Evolutionary conservation across 2,113 vertebrate genomes (phyloP).

Genomic region (Oncorhynchus tshawytscha): DNA sequence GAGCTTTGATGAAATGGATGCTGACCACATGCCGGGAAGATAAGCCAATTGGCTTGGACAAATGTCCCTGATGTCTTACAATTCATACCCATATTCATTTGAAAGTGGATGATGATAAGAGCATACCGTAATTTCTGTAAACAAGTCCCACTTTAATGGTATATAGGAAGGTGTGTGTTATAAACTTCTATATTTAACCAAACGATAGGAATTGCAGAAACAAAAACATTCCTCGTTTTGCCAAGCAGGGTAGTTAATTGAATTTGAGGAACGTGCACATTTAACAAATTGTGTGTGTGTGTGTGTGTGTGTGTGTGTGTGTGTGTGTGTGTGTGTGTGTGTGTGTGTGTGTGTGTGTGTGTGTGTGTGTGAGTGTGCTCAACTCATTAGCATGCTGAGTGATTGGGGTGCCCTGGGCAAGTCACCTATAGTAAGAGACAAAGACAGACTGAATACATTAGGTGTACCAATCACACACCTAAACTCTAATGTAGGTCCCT

Average conservation of each 20-base stretch:
- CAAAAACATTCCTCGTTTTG: constrained; percentile 51
- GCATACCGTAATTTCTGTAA: not conserved
- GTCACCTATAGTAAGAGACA: constrained; percentile 72
- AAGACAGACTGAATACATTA: constrained; percentile 72
- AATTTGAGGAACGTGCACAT: constrained; percentile 76
- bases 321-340: constrained; percentile 47
- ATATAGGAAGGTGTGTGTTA: not conserved
- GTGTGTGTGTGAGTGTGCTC: constrained; percentile 18
- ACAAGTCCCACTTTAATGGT: not conserved
- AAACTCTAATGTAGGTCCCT: constrained; percentile 6
- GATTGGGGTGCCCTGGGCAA: constrained; percentile 74
- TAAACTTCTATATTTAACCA: constrained; percentile 15
- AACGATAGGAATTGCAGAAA: constrained; percentile 44
- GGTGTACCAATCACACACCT: constrained; percentile 53
- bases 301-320: constrained; percentile 47
- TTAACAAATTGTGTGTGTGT: constrained; percentile 66
- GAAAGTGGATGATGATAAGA: not conserved
- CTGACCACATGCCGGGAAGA: too few relatives aligned
- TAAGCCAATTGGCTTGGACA: too few relatives aligned
- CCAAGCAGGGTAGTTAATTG: constrained; percentile 70
- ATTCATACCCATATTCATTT: not conserved
- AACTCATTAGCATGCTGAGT: constrained; percentile 76
- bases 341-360: constrained; percentile 34
- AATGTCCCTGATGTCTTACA: too few relatives aligned
- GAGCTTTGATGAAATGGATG: too few relatives aligned